Percentiles rank a stretch among this genome's conserved stretches.
Evolutionary conservation across 92 coral and sea anemone species (phyloP).

Genomic region (Paramuricea clavata): DNA sequence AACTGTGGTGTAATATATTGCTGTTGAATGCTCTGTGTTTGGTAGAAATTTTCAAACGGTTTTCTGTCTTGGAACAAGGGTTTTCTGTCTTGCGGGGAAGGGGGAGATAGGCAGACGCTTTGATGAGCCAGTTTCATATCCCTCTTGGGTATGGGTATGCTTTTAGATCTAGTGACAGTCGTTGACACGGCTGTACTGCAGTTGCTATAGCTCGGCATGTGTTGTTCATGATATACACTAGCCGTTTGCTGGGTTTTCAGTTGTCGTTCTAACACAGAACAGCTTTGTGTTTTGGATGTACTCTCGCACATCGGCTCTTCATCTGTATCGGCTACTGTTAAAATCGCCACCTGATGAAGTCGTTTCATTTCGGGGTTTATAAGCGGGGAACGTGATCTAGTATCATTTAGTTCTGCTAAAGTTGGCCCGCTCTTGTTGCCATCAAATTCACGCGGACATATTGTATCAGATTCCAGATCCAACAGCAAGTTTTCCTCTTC

Average conservation of each 20-base stretch:
- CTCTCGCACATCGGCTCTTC: constrained; percentile 48
- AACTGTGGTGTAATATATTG: constrained; percentile 75
- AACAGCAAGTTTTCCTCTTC: constrained; percentile 26
- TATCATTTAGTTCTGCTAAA: constrained; percentile 94
- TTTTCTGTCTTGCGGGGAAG: constrained; percentile 32
- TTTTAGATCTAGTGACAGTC: constrained; percentile 44
- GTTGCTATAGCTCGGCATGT: constrained; percentile 16
- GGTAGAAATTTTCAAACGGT: constrained; percentile 48
- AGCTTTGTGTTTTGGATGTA: constrained; percentile 13
- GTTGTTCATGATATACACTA: constrained; percentile 36
- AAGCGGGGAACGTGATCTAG: constrained; percentile 92
- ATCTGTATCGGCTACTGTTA: constrained; percentile 71
- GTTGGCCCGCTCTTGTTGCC: constrained; percentile 94
- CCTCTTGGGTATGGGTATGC: constrained; percentile 11
- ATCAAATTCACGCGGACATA: constrained; percentile 55
- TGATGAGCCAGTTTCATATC: constrained; percentile 32
- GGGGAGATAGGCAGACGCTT: constrained; percentile 16
- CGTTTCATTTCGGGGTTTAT: constrained; percentile 99
- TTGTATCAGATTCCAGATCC: constrained; percentile 42
- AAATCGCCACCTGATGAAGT: constrained; percentile 94
- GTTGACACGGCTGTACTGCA: constrained; percentile 23
- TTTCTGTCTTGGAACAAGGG: constrained; percentile 41
- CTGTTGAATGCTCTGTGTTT: constrained; percentile 56
- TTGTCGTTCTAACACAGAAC: constrained; percentile 49
- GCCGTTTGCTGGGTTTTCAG: constrained; percentile 40